Conservation (phyloP, 2,113 vertebrate genomes). For the Pontoporia blainvillei region DNA sequence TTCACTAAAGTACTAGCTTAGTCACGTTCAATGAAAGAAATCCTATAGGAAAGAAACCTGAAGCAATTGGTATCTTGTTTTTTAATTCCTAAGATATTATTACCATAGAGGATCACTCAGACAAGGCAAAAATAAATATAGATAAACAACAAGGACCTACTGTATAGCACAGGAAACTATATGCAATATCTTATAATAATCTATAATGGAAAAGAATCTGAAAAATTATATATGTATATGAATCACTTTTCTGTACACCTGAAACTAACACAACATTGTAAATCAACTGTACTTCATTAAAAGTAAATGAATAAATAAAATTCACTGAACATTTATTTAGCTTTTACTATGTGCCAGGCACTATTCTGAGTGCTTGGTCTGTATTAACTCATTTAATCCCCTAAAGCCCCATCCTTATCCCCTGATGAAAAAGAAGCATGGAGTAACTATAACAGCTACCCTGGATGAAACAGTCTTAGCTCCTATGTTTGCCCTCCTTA, state of each 20-base stretch:
- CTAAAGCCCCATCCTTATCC: background rate
- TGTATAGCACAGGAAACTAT: background rate
- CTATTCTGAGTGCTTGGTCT: background rate
- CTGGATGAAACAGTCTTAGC: background rate
- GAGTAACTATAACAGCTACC: too few species aligned
- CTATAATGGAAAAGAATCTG: background rate
- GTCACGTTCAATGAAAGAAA: background rate
- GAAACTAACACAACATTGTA: background rate
- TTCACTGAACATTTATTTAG: background rate
- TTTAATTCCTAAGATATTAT: background rate
- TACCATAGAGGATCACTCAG: background rate
- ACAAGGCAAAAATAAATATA: background rate
- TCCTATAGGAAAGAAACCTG: background rate
- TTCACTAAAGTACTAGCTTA: conserved; percentile 14
- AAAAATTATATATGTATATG: background rate
- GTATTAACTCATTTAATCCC: background rate
- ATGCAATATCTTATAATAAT: background rate
- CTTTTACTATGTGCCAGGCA: background rate
- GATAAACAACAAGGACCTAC: background rate
- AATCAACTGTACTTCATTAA: background rate
- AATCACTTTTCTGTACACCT: background rate
- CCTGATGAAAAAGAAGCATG: background rate
- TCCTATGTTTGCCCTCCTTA: background rate
- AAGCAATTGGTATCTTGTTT: background rate
- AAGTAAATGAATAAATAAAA: background rate